Evolutionary conservation across 2,113 vertebrate species (phyloP).

Genomic region (Channa maculata): DNA sequence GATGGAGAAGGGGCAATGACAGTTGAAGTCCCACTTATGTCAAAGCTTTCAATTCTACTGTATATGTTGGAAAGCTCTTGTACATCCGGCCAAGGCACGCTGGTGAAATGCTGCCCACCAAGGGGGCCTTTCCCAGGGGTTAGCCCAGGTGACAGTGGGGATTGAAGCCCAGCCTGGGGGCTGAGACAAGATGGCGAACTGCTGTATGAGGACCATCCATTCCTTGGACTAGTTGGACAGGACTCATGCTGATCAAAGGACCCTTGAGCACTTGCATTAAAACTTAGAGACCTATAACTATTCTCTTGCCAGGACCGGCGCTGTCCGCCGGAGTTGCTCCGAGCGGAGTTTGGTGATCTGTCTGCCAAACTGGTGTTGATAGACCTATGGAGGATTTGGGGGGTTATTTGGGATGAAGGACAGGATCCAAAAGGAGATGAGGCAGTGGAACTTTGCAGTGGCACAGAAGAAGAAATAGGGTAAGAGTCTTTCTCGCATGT

Average conservation of each 20-base stretch:
- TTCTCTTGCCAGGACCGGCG: conserved; percentile 63
- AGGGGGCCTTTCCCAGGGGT: conserved; percentile 37
- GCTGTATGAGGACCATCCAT: conserved; percentile 56
- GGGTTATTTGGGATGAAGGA: conserved; percentile 3
- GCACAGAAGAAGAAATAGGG: conserved; percentile 28
- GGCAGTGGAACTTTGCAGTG: conserved; percentile 25
- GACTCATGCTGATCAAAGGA: conserved; percentile 55
- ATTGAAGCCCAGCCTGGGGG: conserved; percentile 49
- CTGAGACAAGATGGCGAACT: conserved; percentile 65
- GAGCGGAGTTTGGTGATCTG: conserved; percentile 54
- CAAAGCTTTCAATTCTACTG: conserved; percentile 42
- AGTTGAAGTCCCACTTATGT: conserved; percentile 1
- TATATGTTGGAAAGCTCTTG: conserved; percentile 76
- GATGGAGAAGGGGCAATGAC: conserved; percentile 1
- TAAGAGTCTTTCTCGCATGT: conserved; percentile 20
- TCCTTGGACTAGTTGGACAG: conserved; percentile 47
- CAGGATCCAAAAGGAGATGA: conserved; percentile 43
- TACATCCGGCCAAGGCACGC: conserved; percentile 78
- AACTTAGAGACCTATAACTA: conserved; percentile 51
- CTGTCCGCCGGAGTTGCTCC: conserved; percentile 18
- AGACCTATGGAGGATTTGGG: conserved; percentile 59
- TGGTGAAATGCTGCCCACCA: conserved; percentile 74
- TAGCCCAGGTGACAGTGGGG: conserved; percentile 48
- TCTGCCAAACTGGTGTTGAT: conserved; percentile 62
- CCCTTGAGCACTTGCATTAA: conserved; percentile 6